Evolutionary conservation across 2,888 invertebrate species (phyloP).

Genomic region (Drosophila pegasa): DNA sequence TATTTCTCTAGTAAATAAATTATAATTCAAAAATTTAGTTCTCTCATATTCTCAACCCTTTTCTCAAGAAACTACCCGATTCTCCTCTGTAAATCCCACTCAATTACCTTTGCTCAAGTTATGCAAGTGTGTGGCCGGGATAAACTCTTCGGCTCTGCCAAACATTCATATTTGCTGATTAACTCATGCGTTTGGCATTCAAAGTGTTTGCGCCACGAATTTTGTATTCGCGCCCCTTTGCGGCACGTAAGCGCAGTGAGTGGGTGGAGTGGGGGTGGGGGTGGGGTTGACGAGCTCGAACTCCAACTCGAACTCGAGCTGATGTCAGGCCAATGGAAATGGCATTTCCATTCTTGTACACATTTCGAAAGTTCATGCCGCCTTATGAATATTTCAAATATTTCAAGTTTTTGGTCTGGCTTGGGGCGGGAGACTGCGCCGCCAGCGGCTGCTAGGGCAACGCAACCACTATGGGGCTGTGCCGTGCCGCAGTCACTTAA

Average conservation of each 20-base stretch:
- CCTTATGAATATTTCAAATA: conserved; percentile 54
- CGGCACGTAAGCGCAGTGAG: not conserved
- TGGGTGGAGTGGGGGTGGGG: too few species aligned
- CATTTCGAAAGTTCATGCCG: conserved; percentile 15
- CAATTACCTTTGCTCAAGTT: not conserved
- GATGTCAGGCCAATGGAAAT: conserved; percentile 12
- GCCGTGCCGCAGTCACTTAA: conserved; percentile 59
- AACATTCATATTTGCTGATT: conserved; percentile 45
- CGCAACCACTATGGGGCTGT: conserved; percentile 50
- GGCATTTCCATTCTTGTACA: not conserved
- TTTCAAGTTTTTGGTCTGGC: conserved; percentile 12
- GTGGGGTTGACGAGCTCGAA: too few species aligned
- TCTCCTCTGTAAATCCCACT: not conserved
- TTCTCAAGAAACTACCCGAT: not conserved
- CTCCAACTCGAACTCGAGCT: conserved; percentile 15
- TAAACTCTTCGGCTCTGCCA: not conserved
- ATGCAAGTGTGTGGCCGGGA: not conserved
- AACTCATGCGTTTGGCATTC: conserved; percentile 57
- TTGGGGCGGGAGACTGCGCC: not conserved
- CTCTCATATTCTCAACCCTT: too few species aligned
- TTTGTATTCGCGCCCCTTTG: conserved; percentile 51
- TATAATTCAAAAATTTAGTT: too few species aligned
- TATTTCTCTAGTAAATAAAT: too few species aligned
- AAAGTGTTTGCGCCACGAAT: conserved; percentile 58
- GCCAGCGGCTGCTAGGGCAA: conserved; percentile 47